These are phyloP conservation scores for Pluvialis apricaria DNA, from an alignment of 2,113 vertebrate species.

Conservation along the genomic window DNA sequence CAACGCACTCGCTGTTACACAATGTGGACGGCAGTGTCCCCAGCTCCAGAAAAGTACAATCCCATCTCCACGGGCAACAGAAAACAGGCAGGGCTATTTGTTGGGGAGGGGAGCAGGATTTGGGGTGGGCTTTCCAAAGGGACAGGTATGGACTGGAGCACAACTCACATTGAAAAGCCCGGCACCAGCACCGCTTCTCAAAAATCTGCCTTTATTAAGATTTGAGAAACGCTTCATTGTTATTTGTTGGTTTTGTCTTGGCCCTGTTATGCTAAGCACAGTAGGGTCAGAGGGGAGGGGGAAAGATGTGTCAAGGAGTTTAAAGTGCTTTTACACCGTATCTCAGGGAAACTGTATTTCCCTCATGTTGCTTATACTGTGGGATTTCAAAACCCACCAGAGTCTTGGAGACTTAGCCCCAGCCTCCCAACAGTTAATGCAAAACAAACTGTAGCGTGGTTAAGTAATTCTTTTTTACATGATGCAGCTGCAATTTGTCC, in stretches of 20 bases:
- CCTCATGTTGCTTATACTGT: neutral
- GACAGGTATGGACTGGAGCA: neutral
- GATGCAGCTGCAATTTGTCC: neutral
- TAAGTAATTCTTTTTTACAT: neutral
- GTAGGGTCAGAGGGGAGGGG: neutral
- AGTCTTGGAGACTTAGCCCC: neutral
- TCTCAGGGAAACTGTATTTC: neutral
- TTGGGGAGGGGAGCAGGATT: neutral
- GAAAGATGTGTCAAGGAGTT: neutral
- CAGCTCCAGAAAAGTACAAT: neutral
- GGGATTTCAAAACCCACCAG: neutral
- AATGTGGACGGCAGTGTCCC: fast-evolving
- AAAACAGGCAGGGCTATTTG: neutral
- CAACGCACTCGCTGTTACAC: neutral
- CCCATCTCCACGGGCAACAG: neutral
- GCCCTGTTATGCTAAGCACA: neutral
- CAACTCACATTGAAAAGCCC: neutral
- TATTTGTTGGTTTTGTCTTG: neutral
- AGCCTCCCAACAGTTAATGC: neutral
- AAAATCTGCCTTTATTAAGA: neutral
- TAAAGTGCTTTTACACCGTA: neutral
- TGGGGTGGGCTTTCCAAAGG: neutral
- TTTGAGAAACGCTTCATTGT: neutral
- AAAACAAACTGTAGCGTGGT: neutral
- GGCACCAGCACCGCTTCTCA: neutral